These are phyloP conservation scores for Ammodytes dubius DNA, from an alignment of 2,113 vertebrate species.

Conservation along the genomic window DNA sequence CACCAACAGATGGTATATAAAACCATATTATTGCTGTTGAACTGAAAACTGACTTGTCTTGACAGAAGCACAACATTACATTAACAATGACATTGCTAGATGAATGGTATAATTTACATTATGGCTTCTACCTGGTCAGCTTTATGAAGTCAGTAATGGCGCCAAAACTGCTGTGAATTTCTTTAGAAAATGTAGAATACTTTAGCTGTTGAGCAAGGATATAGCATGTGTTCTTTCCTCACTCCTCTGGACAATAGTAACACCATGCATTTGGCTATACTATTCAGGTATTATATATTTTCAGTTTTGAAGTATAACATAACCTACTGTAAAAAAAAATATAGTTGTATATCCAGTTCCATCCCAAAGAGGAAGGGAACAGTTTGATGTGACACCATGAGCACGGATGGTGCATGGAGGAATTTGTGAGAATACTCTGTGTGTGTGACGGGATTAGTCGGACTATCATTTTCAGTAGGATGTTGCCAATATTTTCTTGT, in stretches of 20 bases:
- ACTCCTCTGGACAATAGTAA: too few relatives aligned
- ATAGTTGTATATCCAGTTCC: not conserved
- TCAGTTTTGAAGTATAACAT: not conserved
- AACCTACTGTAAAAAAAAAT: not conserved
- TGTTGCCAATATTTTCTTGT: conserved; percentile 31
- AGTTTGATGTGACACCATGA: not conserved
- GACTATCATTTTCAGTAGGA: conserved; percentile 45
- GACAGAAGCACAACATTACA: too few relatives aligned
- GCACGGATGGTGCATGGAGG: not conserved
- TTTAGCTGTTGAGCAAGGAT: too few relatives aligned
- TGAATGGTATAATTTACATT: not conserved
- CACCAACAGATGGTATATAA: not conserved
- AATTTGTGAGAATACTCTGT: conserved; percentile 12
- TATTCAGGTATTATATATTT: too few relatives aligned
- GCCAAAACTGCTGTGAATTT: not conserved
- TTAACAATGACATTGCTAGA: not conserved
- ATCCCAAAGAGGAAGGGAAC: not conserved
- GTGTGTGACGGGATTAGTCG: too few relatives aligned
- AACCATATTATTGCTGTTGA: not conserved
- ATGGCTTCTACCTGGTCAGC: too few relatives aligned
- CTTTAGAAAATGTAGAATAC: too few relatives aligned
- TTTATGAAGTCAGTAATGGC: not conserved
- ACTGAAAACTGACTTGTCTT: not conserved
- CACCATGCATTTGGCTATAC: too few relatives aligned
- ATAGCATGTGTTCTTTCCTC: too few relatives aligned